Evolutionary conservation across 23 tunicate genomes (phyloP).

Genomic region (Ascidia mentula): DNA sequence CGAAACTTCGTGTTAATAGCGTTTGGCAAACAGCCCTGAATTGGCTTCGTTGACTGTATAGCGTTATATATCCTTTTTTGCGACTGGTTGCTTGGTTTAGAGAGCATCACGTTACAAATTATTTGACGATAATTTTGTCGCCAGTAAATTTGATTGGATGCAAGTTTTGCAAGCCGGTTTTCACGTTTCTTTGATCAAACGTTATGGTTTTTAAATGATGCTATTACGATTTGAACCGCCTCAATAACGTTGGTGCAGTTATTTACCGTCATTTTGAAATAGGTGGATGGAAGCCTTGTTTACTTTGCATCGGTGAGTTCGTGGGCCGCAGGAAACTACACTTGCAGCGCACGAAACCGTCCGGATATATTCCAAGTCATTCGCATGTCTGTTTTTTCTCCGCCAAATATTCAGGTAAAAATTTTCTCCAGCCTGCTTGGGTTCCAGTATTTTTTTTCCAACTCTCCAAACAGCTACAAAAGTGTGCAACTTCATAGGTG

Average conservation of each 20-base stretch:
- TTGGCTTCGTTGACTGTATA: background rate
- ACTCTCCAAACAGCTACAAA: background rate
- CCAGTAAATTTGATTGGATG: no score
- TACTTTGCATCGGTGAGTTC: slow-evolving; percentile 15
- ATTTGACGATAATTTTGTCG: no score
- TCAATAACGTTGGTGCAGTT: no score
- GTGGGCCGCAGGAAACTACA: slow-evolving; percentile 55
- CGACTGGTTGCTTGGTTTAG: no score
- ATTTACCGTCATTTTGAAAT: background rate
- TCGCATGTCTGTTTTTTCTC: slow-evolving; percentile 21
- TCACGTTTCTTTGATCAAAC: no score
- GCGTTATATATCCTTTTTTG: background rate
- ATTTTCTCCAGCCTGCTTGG: background rate
- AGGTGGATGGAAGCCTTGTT: slow-evolving; percentile 30
- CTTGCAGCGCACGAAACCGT: slow-evolving; percentile 48
- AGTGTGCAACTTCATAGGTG: slow-evolving; percentile 17
- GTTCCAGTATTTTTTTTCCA: no score
- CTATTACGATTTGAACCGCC: no score
- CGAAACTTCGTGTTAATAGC: no score
- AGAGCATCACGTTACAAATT: no score
- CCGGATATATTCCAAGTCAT: slow-evolving; percentile 58
- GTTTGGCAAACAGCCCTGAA: background rate
- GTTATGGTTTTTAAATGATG: no score
- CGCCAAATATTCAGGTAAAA: slow-evolving; percentile 57
- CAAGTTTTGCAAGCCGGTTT: no score